Evolutionary conservation across 2,797 vertebrate genomes (phyloP).

Genomic region (Manis javanica): DNA sequence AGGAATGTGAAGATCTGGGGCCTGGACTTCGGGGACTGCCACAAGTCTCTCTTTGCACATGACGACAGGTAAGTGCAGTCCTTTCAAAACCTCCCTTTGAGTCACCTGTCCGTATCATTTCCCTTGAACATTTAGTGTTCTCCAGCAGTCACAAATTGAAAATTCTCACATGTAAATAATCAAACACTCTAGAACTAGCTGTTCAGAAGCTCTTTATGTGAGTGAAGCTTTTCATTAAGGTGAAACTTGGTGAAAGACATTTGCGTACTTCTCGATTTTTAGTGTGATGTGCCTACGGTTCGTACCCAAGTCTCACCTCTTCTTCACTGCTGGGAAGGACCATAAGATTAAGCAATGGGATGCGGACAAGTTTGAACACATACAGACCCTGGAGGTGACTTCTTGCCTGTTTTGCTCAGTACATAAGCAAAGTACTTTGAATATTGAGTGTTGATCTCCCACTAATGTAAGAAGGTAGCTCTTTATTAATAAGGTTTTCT

Average conservation of each 20-base stretch:
- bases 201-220: background rate
- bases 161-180: background rate
- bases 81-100: background rate
- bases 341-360: constrained; percentile 98
- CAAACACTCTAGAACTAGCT: background rate
- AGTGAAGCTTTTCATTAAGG: background rate
- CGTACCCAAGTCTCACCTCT: constrained; percentile 97
- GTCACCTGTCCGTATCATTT: background rate
- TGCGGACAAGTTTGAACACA: constrained; percentile 96
- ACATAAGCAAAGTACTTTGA: background rate
- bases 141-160: background rate
- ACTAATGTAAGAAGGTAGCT: rapidly evolving
- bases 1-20: constrained; percentile 99
- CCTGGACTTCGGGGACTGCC: constrained; percentile 98
- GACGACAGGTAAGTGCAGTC: constrained; percentile 94
- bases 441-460: background rate
- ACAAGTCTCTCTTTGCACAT: constrained; percentile 97
- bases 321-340: constrained; percentile 98
- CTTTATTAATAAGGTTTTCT: background rate
- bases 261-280: constrained; percentile 46
- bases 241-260: background rate
- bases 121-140: background rate
- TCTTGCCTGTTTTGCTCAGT: background rate
- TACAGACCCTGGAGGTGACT: constrained; percentile 97
- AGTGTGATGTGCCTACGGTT: constrained; percentile 99